Evolutionary conservation across 2,113 vertebrate species (phyloP).

Genomic region (Sinocyclocheilus anophthalmus): DNA sequence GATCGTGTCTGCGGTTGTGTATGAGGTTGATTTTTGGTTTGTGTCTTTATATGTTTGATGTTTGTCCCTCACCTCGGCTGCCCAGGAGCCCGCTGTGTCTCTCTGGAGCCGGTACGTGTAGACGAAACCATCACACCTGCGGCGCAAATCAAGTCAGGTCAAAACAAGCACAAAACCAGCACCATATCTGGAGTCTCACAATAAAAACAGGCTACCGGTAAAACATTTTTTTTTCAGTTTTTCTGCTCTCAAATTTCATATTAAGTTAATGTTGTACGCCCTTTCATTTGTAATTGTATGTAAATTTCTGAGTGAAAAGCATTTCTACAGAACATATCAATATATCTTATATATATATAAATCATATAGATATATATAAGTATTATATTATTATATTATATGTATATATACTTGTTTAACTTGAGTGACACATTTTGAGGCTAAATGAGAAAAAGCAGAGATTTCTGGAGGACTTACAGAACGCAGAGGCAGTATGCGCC

Average conservation of each 20-base stretch:
- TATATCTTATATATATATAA: too few relatives aligned
- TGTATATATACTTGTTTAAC: too few relatives aligned
- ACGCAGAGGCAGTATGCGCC: slow-evolving; percentile 82
- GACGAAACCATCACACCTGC: slow-evolving; percentile 76
- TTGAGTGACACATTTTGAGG: too few relatives aligned
- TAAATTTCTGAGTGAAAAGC: too few relatives aligned
- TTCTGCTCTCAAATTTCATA: too few relatives aligned
- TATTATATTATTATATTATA: too few relatives aligned
- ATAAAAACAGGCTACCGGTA: too few relatives aligned
- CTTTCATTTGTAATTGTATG: too few relatives aligned
- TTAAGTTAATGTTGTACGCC: too few relatives aligned
- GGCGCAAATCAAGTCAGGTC: neutral
- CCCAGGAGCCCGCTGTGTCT: slow-evolving; percentile 80
- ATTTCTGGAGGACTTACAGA: slow-evolving; percentile 76
- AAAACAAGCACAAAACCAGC: neutral
- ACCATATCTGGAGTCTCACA: neutral
- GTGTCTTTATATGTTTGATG: neutral
- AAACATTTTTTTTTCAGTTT: too few relatives aligned
- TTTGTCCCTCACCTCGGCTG: slow-evolving; percentile 74
- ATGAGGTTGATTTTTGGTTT: neutral
- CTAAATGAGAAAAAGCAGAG: slow-evolving; percentile 27
- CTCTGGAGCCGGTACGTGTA: slow-evolving; percentile 81
- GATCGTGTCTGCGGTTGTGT: neutral
- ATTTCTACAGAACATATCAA: too few relatives aligned
- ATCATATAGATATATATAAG: too few relatives aligned